Conservation (phyloP, 2,888 invertebrate genomes). For the Laspeyria flexula region DNA sequence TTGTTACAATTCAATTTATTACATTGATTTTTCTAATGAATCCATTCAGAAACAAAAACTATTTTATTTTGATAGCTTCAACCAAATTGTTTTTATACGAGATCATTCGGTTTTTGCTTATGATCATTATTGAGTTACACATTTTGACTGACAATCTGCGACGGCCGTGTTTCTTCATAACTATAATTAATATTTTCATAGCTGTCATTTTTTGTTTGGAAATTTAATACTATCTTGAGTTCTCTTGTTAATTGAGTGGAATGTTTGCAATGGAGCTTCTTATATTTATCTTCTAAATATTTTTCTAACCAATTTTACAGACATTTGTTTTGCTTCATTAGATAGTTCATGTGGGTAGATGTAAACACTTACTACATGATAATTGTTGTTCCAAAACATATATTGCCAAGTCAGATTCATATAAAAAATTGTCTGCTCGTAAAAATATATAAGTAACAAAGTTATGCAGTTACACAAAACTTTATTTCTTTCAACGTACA, state of each 20-base stretch:
- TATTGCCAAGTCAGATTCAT: not conserved
- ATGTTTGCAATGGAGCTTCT: constrained; percentile 29
- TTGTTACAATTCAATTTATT: constrained; percentile 13
- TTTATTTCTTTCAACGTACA: constrained; percentile 23
- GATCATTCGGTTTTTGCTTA: constrained; percentile 36
- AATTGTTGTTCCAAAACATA: not conserved
- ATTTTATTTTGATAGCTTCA: constrained; percentile 45
- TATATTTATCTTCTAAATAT: constrained; percentile 17
- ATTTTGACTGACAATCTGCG: constrained; percentile 49
- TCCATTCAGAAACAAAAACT: constrained; percentile 30
- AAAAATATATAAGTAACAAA: constrained; percentile 18
- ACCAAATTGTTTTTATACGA: constrained; percentile 28
- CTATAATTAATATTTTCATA: constrained; percentile 47
- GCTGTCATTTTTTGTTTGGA: constrained; percentile 43
- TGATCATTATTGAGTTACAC: constrained; percentile 52
- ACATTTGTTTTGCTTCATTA: not conserved
- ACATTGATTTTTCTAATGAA: constrained; percentile 23
- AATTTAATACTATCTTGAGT: constrained; percentile 37
- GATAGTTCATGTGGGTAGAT: not conserved
- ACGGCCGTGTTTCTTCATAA: constrained; percentile 44
- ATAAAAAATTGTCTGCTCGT: constrained; percentile 17
- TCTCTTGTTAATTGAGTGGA: constrained; percentile 28
- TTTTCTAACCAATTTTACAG: not conserved
- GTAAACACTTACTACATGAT: not conserved
- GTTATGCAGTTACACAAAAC: constrained; percentile 20